Conservation (phyloP, 2,113 vertebrate species). For the Halcyon malimbica region DNA sequence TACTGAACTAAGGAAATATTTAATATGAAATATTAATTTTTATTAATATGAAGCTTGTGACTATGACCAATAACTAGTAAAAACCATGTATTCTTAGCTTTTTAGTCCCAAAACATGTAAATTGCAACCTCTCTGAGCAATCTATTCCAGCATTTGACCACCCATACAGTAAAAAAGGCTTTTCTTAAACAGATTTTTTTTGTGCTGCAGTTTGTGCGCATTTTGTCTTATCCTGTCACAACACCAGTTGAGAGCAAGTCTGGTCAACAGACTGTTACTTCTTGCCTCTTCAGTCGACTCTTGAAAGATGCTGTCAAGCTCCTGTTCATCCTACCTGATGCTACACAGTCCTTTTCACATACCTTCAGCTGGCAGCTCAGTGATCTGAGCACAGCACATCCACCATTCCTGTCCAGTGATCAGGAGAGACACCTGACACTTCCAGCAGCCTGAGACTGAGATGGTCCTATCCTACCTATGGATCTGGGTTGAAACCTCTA, state of each 20-base stretch:
- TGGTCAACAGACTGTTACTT: neutral
- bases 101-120: neutral
- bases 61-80: slow-evolving; percentile 12
- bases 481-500: neutral
- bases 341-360: neutral
- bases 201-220: neutral
- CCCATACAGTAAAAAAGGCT: neutral
- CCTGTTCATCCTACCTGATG: neutral
- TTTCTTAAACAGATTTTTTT: neutral
- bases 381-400: neutral
- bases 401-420: neutral
- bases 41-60: neutral
- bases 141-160: neutral
- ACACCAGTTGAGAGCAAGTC: neutral
- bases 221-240: neutral
- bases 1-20: slow-evolving; percentile 46
- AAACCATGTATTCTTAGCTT: neutral
- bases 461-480: neutral
- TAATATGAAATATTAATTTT: slow-evolving; percentile 5
- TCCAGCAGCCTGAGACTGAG: neutral
- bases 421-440: neutral
- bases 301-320: neutral
- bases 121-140: neutral
- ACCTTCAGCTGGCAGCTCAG: neutral
- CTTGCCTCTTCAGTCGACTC: neutral